Percentiles rank a stretch among this genome's conserved stretches.
These are phyloP conservation scores for Erpobdella octoculata DNA, from an alignment of 2,888 invertebrate genomes.

Conservation along the genomic window DNA sequence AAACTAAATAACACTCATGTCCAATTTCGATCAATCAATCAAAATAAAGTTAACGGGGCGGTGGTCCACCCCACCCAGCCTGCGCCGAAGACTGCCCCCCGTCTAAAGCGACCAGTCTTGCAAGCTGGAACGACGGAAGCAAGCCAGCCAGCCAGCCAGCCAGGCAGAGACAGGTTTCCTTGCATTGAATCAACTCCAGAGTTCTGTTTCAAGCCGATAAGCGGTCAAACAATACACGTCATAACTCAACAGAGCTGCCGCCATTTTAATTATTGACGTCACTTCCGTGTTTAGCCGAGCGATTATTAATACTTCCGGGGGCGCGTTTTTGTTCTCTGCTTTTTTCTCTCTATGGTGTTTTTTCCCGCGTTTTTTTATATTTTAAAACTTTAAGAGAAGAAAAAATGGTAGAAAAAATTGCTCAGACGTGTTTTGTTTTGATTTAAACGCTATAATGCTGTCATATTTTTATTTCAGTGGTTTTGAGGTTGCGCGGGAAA, in stretches of 20 bases:
- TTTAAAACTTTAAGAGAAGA: background rate
- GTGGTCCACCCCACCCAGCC: no score
- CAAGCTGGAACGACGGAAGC: no score
- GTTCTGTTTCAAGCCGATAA: constrained; percentile 1
- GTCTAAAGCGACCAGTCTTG: no score
- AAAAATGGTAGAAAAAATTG: no score
- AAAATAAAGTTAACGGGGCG: no score
- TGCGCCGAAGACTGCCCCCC: no score
- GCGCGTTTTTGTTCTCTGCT: background rate
- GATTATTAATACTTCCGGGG: constrained; percentile 13
- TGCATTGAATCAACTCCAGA: background rate
- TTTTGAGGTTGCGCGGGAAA: no score
- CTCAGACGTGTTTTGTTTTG: no score
- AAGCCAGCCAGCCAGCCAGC: background rate
- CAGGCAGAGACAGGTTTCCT: background rate
- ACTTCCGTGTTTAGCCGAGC: constrained; percentile 9
- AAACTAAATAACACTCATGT: no score
- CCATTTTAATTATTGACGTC: constrained; percentile 13
- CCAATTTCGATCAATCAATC: no score
- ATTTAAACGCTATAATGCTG: no score
- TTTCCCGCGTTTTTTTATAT: background rate
- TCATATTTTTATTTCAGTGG: no score
- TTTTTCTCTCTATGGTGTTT: background rate
- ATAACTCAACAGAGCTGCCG: constrained; percentile 1
- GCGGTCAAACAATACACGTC: constrained; percentile 18